phyloP scores from a whole-genome alignment of 1,140 invertebrate genomes.

The Magallana ariakensis region DNA sequence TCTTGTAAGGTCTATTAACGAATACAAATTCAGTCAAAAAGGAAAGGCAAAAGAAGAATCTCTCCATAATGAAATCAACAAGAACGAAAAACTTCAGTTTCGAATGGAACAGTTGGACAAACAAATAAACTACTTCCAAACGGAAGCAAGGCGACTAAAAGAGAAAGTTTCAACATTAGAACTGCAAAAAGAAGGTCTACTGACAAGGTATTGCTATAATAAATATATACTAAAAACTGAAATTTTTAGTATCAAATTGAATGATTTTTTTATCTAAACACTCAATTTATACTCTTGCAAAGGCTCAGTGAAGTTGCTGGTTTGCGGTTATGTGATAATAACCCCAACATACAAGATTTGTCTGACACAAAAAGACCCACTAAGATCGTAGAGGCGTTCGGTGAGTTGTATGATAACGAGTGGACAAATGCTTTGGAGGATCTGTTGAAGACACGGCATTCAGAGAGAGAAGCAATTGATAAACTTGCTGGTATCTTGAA shows the following conservation, averaged over 20 bases:
- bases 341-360: slow-evolving; percentile 6
- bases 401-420: slow-evolving; percentile 27
- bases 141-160: neutral
- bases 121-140: neutral
- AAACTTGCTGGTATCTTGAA: neutral
- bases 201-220: neutral
- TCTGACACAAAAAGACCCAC: slow-evolving; percentile 4
- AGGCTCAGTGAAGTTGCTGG: slow-evolving; percentile 22
- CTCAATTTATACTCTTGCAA: too few species aligned
- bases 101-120: neutral
- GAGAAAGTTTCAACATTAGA: neutral
- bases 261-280: too few species aligned
- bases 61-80: neutral
- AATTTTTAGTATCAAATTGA: too few species aligned
- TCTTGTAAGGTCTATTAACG: neutral
- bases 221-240: too few species aligned
- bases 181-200: neutral
- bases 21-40: neutral
- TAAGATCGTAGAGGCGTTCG: neutral
- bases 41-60: neutral
- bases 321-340: neutral
- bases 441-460: neutral
- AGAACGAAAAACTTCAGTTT: neutral
- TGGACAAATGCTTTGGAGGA: slow-evolving; percentile 22
- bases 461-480: neutral